Evolutionary conservation across 2,888 invertebrate species (phyloP).

Genomic region (Drepanosiphum platanoidis): DNA sequence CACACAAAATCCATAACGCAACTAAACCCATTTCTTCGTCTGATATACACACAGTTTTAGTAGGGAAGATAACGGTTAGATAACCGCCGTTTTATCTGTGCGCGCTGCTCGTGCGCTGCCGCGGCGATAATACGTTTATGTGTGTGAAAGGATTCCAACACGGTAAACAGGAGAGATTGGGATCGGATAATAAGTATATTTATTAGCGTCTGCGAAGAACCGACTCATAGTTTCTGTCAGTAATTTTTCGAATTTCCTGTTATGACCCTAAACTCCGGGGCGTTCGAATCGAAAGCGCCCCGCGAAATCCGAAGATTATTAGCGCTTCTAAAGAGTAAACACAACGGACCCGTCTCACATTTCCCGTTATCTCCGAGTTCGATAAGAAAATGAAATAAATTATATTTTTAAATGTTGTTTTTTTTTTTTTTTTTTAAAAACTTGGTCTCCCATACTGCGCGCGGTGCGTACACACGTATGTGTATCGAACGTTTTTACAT

Average conservation of each 20-base stretch:
- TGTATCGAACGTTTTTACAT: slow-evolving; percentile 18
- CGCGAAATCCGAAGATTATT: slow-evolving; percentile 27
- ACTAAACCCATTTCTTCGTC: slow-evolving; percentile 43
- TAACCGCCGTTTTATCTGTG: slow-evolving; percentile 52
- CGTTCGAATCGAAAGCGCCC: slow-evolving; percentile 11
- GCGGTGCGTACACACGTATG: neutral
- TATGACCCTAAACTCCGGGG: slow-evolving; percentile 26
- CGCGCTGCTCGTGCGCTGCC: neutral
- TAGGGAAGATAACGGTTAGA: slow-evolving; percentile 42
- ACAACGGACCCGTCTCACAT: slow-evolving; percentile 24
- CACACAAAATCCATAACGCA: slow-evolving; percentile 49
- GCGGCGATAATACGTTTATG: slow-evolving; percentile 46
- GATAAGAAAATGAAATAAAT: slow-evolving; percentile 18
- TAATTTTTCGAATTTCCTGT: slow-evolving; percentile 57
- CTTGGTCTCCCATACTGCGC: neutral
- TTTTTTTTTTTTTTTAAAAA: too few relatives aligned
- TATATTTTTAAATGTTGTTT: slow-evolving; percentile 2
- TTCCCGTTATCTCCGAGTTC: slow-evolving; percentile 26
- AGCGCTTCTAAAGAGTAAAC: slow-evolving; percentile 20
- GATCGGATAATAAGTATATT: slow-evolving; percentile 50
- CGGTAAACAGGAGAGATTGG: slow-evolving; percentile 37
- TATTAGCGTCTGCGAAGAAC: slow-evolving; percentile 47
- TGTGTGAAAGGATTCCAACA: slow-evolving; percentile 56
- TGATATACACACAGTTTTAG: slow-evolving; percentile 6
- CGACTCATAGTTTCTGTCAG: slow-evolving; percentile 48